Evolutionary conservation across 2,113 vertebrate genomes (phyloP), one percentile per base, ranked within the genome.

Genomic region (Hyla sarda): DNA sequence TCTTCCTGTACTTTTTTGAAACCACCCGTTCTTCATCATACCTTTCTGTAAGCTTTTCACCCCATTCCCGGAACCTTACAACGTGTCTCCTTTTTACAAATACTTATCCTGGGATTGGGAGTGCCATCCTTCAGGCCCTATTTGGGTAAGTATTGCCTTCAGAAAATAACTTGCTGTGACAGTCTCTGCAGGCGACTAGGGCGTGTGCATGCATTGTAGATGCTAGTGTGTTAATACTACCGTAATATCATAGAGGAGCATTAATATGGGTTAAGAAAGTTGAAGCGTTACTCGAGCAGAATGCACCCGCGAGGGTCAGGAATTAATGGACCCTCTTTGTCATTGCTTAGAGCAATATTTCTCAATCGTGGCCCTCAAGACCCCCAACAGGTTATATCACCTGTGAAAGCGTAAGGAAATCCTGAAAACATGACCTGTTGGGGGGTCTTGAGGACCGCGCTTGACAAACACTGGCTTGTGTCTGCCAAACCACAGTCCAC

Each of bases 41-140:
- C 85, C 85, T 82, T 56, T 87, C 85, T 87, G 85, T 87, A 87
- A 87, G 78, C 85, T 71, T 82, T 74, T 50, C 85, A 81, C 71
- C 85, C 85, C 67, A 87, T 87, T 87, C 85, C 85, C 85, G 62
- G 25, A 82, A 87, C 85, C 75, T 74, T 85, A 65, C 50, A 10
- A 73, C 21, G 13, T 50, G 76, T 48, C 52, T 48, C 60, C 67
- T 32, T 72, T 30, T 73, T 37, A 48, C 67, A 21, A 74, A 81
- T 86, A 87, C 78, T 87, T 82, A 81, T 58, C 77, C 54, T 30
- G n/a, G 25, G 34, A 30, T 34, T 81, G 28, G 58, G 47, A 77
- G 21, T 52, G 25, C 74, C 25, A 52, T 52, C 23, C 16, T 76
- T 30, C n/a, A 28, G 34, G 34, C 34, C 77, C 14, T 32, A 13